These are phyloP conservation scores for Sprattus sprattus DNA, from an alignment of 2,113 vertebrate species.

Conservation along the genomic window DNA sequence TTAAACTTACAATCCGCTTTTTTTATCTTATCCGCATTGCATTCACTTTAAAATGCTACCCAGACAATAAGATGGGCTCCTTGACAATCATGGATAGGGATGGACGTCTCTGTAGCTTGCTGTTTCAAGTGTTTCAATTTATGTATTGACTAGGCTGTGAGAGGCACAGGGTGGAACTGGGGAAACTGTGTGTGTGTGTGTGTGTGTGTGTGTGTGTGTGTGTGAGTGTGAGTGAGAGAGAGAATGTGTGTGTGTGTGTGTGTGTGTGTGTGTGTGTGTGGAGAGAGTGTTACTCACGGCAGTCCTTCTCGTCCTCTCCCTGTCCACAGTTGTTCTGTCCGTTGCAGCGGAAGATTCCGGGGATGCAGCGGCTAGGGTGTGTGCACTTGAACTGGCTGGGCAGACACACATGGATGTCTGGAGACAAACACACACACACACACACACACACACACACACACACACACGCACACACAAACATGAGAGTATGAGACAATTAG, in stretches of 20 bases:
- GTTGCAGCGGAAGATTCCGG: slow-evolving; percentile 95
- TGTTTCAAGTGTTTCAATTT: no score
- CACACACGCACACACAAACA: not conserved
- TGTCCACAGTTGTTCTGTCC: slow-evolving; percentile 97
- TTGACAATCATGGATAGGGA: no score
- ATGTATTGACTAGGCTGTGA: no score
- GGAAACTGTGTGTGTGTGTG: not conserved
- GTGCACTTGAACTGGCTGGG: slow-evolving; percentile 97
- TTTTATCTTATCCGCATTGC: no score
- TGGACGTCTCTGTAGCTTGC: not conserved
- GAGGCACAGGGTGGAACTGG: not conserved
- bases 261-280: slow-evolving; percentile 15
- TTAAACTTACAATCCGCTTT: not conserved
- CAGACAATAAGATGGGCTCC: no score
- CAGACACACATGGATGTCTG: slow-evolving; percentile 94
- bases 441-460: not conserved
- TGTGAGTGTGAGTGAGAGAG: not conserved
- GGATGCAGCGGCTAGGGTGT: slow-evolving; percentile 93
- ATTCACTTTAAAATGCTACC: no score
- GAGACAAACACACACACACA: not conserved
- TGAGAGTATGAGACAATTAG: not conserved
- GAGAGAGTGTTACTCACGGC: slow-evolving; percentile 77
- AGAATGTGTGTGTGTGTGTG: not conserved
- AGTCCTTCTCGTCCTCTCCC: slow-evolving; percentile 94
- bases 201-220: not conserved